Evolutionary conservation across 2,113 vertebrate species (phyloP).

Genomic region (Butorides virescens): DNA sequence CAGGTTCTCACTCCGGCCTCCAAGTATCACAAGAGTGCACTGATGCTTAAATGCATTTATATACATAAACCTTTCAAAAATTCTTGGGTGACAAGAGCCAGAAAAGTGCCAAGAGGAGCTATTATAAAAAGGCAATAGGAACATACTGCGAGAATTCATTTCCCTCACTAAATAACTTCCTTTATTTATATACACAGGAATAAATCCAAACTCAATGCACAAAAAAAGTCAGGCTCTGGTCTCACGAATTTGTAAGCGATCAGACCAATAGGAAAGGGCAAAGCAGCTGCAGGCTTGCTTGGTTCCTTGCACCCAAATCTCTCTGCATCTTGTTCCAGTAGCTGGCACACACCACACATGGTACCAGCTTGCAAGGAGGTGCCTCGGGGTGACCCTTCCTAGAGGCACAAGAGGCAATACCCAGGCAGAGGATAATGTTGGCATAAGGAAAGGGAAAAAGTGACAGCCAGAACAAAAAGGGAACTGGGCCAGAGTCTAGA

Average conservation of each 20-base stretch:
- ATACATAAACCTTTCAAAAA: not conserved
- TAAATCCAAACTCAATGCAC: not conserved
- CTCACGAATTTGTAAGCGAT: not conserved
- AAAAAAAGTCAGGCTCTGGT: not conserved
- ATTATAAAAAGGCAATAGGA: not conserved
- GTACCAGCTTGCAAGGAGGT: not conserved
- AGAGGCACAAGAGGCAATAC: accelerated
- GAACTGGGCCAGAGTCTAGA: not conserved
- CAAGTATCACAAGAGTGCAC: not conserved
- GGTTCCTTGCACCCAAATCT: not conserved
- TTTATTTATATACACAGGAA: not conserved
- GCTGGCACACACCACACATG: accelerated
- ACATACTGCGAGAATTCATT: not conserved
- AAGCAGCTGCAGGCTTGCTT: not conserved
- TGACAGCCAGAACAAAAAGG: not conserved
- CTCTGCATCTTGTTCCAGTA: not conserved
- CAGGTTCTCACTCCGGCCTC: not conserved
- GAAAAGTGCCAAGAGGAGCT: not conserved
- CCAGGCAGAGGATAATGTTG: not conserved
- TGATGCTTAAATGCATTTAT: not conserved
- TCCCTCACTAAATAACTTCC: not conserved
- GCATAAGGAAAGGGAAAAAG: not conserved
- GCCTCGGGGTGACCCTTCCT: not conserved
- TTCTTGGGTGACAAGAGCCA: not conserved
- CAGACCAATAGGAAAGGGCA: not conserved